A percentile compares a stretch with the other conserved stretches of the same genome.
Evolutionary conservation across 2,888 invertebrate species (phyloP).

Genomic region (Cremastinae sp.): DNA sequence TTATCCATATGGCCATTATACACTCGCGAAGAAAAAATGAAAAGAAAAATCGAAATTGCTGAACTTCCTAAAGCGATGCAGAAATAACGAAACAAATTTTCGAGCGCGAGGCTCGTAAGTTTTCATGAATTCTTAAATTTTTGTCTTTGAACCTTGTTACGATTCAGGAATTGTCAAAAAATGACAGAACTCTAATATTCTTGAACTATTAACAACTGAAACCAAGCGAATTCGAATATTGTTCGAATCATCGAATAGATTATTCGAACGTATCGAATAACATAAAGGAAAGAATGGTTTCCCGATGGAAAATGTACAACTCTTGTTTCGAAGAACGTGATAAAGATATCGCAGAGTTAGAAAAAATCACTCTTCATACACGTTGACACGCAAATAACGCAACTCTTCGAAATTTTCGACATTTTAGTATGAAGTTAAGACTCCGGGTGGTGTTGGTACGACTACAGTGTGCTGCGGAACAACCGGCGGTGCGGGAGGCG

Average conservation of each 20-base stretch:
- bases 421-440: conserved; percentile 81
- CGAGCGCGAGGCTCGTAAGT: neutral
- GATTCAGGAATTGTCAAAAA: too few species aligned
- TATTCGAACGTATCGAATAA: too few species aligned
- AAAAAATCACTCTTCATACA: conserved; percentile 9
- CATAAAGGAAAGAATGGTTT: too few species aligned
- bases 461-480: conserved; percentile 81
- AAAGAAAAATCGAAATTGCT: neutral
- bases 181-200: too few species aligned
- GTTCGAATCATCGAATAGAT: too few species aligned
- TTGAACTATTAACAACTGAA: too few species aligned
- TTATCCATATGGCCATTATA: neutral
- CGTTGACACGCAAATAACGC: conserved; percentile 25
- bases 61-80: conserved; percentile 5
- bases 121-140: too few species aligned
- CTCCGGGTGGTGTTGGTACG: conserved; percentile 82
- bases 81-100: conserved; percentile 4
- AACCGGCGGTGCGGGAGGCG: conserved; percentile 75
- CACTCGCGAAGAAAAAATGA: neutral
- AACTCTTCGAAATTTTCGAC: conserved; percentile 1
- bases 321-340: too few species aligned
- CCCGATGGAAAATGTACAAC: too few species aligned
- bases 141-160: too few species aligned
- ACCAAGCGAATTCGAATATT: too few species aligned
- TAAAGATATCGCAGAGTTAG: neutral